phyloP scores from a whole-genome alignment of 2,888 invertebrate species.

The Ormyrus rosae region DNA sequence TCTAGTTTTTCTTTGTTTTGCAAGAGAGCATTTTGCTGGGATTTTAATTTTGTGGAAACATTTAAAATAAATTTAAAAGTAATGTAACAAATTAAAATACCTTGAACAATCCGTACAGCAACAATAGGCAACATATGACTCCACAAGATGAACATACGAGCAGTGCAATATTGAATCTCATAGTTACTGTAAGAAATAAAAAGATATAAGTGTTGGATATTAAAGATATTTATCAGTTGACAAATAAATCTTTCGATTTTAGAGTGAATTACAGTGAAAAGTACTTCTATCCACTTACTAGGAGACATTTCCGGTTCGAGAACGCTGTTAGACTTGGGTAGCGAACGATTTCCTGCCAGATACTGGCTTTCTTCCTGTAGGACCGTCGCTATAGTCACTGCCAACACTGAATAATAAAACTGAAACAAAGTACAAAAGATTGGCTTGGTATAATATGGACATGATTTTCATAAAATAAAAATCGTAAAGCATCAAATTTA shows the following conservation, averaged over 20 bases:
- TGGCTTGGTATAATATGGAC: no score
- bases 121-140: slow-evolving; percentile 81
- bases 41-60: background rate
- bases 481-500: no score
- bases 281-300: slow-evolving; percentile 71
- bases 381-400: slow-evolving; percentile 81
- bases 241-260: background rate
- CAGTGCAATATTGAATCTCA: slow-evolving; percentile 83
- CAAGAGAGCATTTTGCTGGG: no score
- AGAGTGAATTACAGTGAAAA: slow-evolving; percentile 14
- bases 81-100: slow-evolving; percentile 74
- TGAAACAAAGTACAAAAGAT: slow-evolving; percentile 72
- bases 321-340: slow-evolving; percentile 73
- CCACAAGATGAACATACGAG: slow-evolving; percentile 83
- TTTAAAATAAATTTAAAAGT: background rate
- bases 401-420: slow-evolving; percentile 83
- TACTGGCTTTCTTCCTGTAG: slow-evolving; percentile 83
- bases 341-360: slow-evolving; percentile 78
- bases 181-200: slow-evolving; percentile 79
- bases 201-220: slow-evolving; percentile 14
- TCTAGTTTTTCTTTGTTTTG: no score
- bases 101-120: slow-evolving; percentile 84
- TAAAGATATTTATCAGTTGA: background rate
- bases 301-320: slow-evolving; percentile 76
- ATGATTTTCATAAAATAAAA: no score